A percentile compares a stretch with the other conserved stretches of the same genome.
phyloP scores from a whole-genome alignment of 2,888 invertebrate species.

The Plutella xylostella region DNA sequence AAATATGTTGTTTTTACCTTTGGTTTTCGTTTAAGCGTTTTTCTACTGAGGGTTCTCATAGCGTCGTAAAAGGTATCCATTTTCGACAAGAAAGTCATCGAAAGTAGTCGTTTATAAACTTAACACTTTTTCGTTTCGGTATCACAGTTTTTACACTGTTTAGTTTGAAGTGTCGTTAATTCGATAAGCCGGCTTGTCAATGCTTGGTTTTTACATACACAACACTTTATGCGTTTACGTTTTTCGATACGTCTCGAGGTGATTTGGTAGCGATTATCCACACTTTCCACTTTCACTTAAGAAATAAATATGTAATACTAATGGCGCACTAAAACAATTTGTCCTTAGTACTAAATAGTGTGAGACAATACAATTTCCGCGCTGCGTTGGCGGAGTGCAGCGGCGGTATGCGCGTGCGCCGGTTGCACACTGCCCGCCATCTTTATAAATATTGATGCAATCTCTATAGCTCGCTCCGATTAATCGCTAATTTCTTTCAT shows the following conservation, averaged over 20 bases:
- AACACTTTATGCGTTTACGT: too few relatives aligned
- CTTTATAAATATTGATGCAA: slow-evolving; percentile 65
- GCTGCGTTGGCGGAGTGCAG: slow-evolving; percentile 52
- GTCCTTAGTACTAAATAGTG: too few relatives aligned
- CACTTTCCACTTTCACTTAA: slow-evolving; percentile 6
- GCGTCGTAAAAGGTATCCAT: slow-evolving; percentile 62
- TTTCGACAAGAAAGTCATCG: slow-evolving; percentile 1
- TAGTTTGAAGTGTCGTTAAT: too few relatives aligned
- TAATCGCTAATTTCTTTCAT: slow-evolving; percentile 46
- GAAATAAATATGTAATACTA: background rate
- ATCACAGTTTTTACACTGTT: too few relatives aligned
- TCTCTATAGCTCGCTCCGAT: slow-evolving; percentile 55
- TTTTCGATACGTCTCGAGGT: too few relatives aligned
- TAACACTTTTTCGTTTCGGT: too few relatives aligned
- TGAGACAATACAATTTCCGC: slow-evolving; percentile 29
- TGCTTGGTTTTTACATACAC: too few relatives aligned
- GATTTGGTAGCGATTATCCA: too few relatives aligned
- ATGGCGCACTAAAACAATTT: background rate
- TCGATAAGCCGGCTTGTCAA: too few relatives aligned
- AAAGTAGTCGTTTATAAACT: too few relatives aligned
- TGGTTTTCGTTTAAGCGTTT: slow-evolving; percentile 53
- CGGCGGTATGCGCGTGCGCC: slow-evolving; percentile 39
- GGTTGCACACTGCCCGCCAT: slow-evolving; percentile 31
- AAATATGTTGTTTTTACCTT: slow-evolving; percentile 34
- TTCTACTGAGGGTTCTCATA: slow-evolving; percentile 54